phyloP scores from a whole-genome alignment of 2,888 invertebrate species.

The Meghimatium bilineatum region DNA sequence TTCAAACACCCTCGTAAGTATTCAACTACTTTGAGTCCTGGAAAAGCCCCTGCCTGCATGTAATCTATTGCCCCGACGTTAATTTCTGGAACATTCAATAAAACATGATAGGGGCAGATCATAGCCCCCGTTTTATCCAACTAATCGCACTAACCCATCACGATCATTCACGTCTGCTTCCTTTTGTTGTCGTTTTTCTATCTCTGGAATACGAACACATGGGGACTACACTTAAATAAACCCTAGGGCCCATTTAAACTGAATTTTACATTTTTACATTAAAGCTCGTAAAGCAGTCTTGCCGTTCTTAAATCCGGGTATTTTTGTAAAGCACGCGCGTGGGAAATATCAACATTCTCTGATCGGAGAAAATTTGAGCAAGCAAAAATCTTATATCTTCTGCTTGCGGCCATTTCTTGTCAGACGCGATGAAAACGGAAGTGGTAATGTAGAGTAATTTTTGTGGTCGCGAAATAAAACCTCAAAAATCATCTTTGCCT shows the following conservation, averaged over 20 bases:
- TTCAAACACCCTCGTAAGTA: background rate
- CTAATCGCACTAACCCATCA: background rate
- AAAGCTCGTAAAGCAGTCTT: slow-evolving; percentile 18
- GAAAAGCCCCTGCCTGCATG: background rate
- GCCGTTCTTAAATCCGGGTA: slow-evolving; percentile 14
- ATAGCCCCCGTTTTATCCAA: background rate
- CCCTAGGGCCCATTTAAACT: slow-evolving; percentile 4
- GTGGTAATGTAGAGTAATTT: slow-evolving; percentile 38
- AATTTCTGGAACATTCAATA: slow-evolving; percentile 5
- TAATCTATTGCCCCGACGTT: background rate
- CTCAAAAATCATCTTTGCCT: slow-evolving; percentile 25
- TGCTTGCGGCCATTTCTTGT: slow-evolving; percentile 9
- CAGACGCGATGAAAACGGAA: background rate
- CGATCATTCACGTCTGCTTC: no score
- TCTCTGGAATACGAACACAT: background rate
- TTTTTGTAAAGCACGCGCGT: slow-evolving; percentile 37
- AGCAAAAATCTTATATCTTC: background rate
- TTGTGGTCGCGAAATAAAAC: slow-evolving; percentile 38
- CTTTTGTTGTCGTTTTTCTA: background rate
- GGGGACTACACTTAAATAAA: slow-evolving; percentile 22
- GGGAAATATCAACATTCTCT: slow-evolving; percentile 44
- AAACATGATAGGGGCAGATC: background rate
- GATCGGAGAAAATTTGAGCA: slow-evolving; percentile 26
- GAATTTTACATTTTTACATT: slow-evolving; percentile 31
- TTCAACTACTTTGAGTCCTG: background rate